These are phyloP conservation scores for Chrysopa pallens DNA, from an alignment of 1,140 invertebrate genomes.

Conservation along the genomic window DNA sequence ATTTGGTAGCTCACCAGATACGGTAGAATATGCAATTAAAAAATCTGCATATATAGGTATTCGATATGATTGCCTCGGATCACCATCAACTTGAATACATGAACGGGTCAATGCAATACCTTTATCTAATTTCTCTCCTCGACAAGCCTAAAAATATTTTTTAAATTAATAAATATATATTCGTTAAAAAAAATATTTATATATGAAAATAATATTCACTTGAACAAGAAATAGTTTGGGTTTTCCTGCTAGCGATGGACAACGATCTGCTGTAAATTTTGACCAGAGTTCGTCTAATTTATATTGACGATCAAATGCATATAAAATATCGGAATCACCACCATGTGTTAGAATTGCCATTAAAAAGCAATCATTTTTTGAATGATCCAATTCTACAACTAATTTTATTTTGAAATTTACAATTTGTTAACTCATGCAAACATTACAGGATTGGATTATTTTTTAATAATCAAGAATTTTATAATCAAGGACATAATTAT, in stretches of 20 bases:
- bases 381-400: slow-evolving; percentile 54
- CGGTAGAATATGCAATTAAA: slow-evolving; percentile 83
- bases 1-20: slow-evolving; percentile 69
- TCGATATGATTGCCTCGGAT: slow-evolving; percentile 42
- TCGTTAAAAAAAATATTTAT: too few relatives aligned
- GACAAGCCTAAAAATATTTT: slow-evolving; percentile 76
- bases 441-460: too few relatives aligned
- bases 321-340: slow-evolving; percentile 59
- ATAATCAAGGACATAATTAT: too few relatives aligned
- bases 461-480: too few relatives aligned
- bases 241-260: slow-evolving; percentile 67
- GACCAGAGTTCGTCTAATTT: slow-evolving; percentile 68
- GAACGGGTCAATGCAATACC: slow-evolving; percentile 35
- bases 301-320: slow-evolving; percentile 71
- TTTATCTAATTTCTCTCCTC: slow-evolving; percentile 66
- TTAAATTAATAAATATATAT: neutral
- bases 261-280: slow-evolving; percentile 72
- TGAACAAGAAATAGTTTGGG: slow-evolving; percentile 69
- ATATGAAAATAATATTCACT: too few relatives aligned
- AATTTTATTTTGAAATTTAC: slow-evolving; percentile 7
- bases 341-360: slow-evolving; percentile 79
- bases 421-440: too few relatives aligned
- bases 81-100: slow-evolving; percentile 56
- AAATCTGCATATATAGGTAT: slow-evolving; percentile 91
- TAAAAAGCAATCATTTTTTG: slow-evolving; percentile 57